Conservation (phyloP, 2,797 vertebrate genomes). For the Diplodus sargus region DNA sequence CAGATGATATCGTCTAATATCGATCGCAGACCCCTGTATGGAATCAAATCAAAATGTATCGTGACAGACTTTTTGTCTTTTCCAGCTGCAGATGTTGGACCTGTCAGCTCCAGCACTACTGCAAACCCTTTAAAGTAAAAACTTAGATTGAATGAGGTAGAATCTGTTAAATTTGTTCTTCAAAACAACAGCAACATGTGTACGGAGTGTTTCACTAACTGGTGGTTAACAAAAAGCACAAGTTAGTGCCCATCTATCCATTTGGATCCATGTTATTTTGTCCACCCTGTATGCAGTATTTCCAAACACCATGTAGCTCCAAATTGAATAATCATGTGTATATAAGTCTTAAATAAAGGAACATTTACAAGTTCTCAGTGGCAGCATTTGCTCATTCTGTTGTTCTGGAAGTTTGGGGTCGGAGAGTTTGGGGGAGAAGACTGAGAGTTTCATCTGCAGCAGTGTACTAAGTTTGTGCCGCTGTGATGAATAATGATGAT, state of each 20-base stretch:
- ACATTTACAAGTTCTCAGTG: not conserved
- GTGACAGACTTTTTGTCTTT: not conserved
- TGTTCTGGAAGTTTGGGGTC: not conserved
- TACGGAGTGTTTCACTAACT: too few relatives aligned
- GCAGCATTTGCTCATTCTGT: not conserved
- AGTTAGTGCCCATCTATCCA: not conserved
- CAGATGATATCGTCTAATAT: too few relatives aligned
- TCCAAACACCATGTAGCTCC: too few relatives aligned
- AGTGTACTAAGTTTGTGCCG: not conserved
- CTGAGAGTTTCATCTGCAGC: not conserved
- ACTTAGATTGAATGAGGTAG: not conserved
- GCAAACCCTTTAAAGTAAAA: not conserved
- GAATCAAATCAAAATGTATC: too few relatives aligned
- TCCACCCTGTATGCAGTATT: not conserved
- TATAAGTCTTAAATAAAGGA: not conserved
- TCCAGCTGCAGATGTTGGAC: not conserved
- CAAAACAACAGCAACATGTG: too few relatives aligned
- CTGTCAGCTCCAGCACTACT: not conserved
- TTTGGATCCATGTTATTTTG: slow-evolving; percentile 5
- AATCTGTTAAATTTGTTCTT: not conserved
- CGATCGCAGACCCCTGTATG: too few relatives aligned
- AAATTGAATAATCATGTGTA: too few relatives aligned
- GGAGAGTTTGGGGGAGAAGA: not conserved
- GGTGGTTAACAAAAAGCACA: too few relatives aligned
- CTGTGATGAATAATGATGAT: slow-evolving; percentile 22